Percentiles rank a stretch among this genome's conserved stretches.
Evolutionary conservation across 2,113 vertebrate genomes (phyloP).

Genomic region (Columbina picui): DNA sequence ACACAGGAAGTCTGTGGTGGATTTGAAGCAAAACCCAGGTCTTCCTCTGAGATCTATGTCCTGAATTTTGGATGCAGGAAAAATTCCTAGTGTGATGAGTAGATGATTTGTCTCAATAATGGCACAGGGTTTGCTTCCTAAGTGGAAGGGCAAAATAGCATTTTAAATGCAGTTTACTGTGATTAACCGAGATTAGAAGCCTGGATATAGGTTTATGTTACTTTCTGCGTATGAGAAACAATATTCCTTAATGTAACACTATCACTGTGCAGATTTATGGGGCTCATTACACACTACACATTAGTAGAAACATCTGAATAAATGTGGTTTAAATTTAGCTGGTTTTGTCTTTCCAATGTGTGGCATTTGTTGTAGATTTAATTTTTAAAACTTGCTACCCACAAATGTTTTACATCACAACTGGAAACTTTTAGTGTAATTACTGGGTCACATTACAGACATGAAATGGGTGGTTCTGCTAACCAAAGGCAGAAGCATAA

Average conservation of each 20-base stretch:
- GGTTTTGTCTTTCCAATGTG: neutral
- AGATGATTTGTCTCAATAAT: neutral
- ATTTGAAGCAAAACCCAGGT: neutral
- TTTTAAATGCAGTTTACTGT: neutral
- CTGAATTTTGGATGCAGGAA: neutral
- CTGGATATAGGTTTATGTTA: neutral
- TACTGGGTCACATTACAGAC: neutral
- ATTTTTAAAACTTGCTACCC: constrained; percentile 16
- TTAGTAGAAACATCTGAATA: neutral
- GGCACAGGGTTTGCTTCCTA: neutral
- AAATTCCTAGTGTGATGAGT: neutral
- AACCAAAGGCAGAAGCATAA: constrained; percentile 24
- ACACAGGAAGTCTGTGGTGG: neutral
- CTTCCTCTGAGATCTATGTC: neutral
- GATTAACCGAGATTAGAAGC: neutral
- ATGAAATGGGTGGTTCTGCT: constrained; percentile 15
- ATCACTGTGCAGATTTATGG: neutral
- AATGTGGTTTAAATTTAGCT: constrained; percentile 22
- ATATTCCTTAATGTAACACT: neutral
- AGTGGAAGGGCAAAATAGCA: neutral
- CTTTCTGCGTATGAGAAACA: neutral
- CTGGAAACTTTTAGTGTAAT: constrained; percentile 24
- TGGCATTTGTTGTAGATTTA: neutral
- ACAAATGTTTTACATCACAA: constrained; percentile 23
- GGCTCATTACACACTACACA: neutral